Conservation (phyloP, 2,113 vertebrate genomes). For the Brachypteracias leptosomus region DNA sequence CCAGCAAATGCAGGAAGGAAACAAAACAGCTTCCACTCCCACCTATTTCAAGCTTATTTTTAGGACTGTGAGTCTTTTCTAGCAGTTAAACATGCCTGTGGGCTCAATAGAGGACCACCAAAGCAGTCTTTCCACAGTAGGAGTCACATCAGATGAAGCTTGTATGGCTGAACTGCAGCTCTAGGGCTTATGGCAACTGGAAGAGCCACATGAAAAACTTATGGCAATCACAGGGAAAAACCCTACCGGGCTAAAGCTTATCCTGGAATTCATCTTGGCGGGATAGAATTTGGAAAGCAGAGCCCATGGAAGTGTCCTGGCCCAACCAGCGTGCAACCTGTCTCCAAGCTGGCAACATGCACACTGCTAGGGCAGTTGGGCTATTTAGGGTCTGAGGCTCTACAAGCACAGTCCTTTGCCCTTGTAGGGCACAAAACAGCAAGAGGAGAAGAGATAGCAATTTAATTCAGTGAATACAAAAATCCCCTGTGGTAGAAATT, state of each 20-base stretch:
- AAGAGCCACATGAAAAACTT: not conserved
- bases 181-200: not conserved
- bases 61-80: not conserved
- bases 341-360: not conserved
- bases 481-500: not conserved
- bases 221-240: not conserved
- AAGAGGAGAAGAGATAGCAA: not conserved
- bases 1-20: not conserved
- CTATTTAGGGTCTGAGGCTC: not conserved
- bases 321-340: not conserved
- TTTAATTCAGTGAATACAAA: not conserved
- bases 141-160: not conserved
- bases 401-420: not conserved
- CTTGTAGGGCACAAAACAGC: no score
- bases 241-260: not conserved
- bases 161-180: not conserved
- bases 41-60: not conserved
- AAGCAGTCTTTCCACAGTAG: not conserved
- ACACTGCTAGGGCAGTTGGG: not conserved
- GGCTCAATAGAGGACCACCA: not conserved
- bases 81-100: not conserved
- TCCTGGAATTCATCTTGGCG: not conserved
- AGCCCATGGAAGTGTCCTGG: not conserved
- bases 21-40: not conserved
- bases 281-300: not conserved